These are phyloP conservation scores for Cynopterus brachyotis DNA, from an alignment of 2,113 vertebrate species.

Conservation along the genomic window DNA sequence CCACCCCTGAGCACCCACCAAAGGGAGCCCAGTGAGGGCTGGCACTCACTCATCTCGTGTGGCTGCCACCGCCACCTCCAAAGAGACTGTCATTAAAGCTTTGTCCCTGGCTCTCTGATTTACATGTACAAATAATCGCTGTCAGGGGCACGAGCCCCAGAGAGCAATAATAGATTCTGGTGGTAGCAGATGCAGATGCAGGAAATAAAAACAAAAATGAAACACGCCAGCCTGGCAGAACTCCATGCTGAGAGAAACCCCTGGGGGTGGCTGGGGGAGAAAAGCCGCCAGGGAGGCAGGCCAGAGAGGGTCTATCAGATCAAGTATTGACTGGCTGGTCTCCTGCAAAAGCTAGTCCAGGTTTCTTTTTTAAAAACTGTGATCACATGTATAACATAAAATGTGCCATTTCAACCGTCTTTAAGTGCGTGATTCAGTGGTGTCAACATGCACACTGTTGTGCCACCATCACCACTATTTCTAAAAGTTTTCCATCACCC, in stretches of 20 bases:
- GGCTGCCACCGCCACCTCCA: not conserved
- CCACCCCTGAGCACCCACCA: not conserved
- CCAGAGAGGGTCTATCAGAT: not conserved
- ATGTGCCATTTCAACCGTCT: not conserved
- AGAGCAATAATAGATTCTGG: conserved; percentile 80
- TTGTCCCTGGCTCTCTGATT: conserved; percentile 77
- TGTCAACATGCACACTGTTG: not conserved
- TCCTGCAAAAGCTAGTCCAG: conserved; percentile 7
- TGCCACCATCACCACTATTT: not conserved
- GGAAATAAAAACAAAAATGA: conserved; percentile 81
- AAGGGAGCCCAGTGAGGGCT: not conserved
- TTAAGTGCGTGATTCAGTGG: not conserved
- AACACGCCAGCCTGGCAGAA: conserved; percentile 59
- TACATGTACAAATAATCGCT: conserved; percentile 82
- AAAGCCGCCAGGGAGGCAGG: not conserved
- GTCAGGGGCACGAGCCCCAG: conserved; percentile 76
- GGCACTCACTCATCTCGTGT: conserved; percentile 16
- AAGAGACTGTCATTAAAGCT: conserved; percentile 74
- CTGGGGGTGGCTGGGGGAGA: not conserved
- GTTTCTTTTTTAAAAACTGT: not conserved
- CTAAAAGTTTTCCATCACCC: not conserved
- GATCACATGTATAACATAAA: not conserved
- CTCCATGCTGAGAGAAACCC: conserved; percentile 30
- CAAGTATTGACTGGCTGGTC: not conserved
- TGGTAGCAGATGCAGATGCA: conserved; percentile 75